Conservation (phyloP, 2,888 invertebrate genomes). For the Nomada ferruginata region DNA sequence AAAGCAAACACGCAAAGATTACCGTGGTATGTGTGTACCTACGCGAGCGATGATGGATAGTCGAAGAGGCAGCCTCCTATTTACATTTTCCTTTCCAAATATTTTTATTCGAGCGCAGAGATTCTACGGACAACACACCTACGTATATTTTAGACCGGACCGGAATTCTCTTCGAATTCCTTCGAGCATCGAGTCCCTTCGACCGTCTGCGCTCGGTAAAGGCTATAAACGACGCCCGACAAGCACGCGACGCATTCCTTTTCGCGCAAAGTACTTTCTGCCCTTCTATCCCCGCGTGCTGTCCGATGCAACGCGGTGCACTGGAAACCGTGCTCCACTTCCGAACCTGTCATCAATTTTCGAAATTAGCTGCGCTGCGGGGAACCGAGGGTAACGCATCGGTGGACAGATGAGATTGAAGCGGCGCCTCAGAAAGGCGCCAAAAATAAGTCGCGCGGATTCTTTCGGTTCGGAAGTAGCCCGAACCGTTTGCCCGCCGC, state of each 20-base stretch:
- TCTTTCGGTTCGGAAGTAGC: conserved; percentile 49
- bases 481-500: conserved; percentile 14
- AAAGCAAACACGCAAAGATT: conserved; percentile 63
- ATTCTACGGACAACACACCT: conserved; percentile 20
- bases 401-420: conserved; percentile 22
- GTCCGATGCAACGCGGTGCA: not conserved
- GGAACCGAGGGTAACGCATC: conserved; percentile 1
- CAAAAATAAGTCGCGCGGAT: conserved; percentile 67
- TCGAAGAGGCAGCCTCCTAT: conserved; percentile 14
- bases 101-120: conserved; percentile 38
- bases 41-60: conserved; percentile 54
- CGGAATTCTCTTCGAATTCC: conserved; percentile 51
- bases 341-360: conserved; percentile 20
- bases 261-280: not conserved
- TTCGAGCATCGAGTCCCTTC: conserved; percentile 25
- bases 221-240: conserved; percentile 33
- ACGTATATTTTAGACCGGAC: conserved; percentile 7
- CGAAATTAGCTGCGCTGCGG: not conserved
- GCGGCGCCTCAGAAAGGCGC: conserved; percentile 45
- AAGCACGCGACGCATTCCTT: conserved; percentile 33
- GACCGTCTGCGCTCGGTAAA: conserved; percentile 7
- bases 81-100: conserved; percentile 33
- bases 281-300: not conserved
- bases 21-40: conserved; percentile 45
- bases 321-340: not conserved